Percentiles rank a stretch among this genome's conserved stretches.
Conservation (phyloP, 2,113 vertebrate genomes). For the Hyla sarda region DNA sequence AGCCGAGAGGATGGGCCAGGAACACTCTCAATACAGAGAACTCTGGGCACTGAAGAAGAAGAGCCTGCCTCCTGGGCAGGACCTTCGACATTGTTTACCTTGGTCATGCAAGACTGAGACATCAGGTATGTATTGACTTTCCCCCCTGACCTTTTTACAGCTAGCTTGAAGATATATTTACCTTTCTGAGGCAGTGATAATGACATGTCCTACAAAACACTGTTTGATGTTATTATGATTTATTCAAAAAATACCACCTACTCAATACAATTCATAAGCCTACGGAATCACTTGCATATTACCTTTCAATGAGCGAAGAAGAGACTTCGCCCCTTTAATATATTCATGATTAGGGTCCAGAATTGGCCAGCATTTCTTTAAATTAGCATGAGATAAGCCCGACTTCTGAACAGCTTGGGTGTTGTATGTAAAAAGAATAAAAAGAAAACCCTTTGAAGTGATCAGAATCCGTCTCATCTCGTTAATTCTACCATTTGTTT, state of each 20-base stretch:
- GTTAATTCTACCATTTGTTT: slow-evolving; percentile 87
- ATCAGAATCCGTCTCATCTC: slow-evolving; percentile 77
- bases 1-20: too few species aligned
- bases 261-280: not conserved
- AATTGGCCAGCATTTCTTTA: slow-evolving; percentile 50
- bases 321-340: slow-evolving; percentile 31
- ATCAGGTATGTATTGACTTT: too few species aligned
- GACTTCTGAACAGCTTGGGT: slow-evolving; percentile 78
- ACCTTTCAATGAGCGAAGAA: slow-evolving; percentile 16
- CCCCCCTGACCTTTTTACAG: too few species aligned
- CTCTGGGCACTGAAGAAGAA: too few species aligned
- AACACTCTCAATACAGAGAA: too few species aligned
- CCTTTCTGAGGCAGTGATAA: not conserved
- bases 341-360: slow-evolving; percentile 54
- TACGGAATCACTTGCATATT: not conserved
- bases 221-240: too few species aligned
- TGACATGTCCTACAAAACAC: not conserved
- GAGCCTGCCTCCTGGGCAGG: too few species aligned
- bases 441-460: slow-evolving; percentile 77
- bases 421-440: slow-evolving; percentile 78
- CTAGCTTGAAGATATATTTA: not conserved
- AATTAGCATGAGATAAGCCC: slow-evolving; percentile 82
- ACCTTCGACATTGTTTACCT: too few species aligned
- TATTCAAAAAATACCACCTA: not conserved
- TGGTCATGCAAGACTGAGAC: too few species aligned